These are phyloP conservation scores for Camarhynchus parvulus DNA, from an alignment of 2,113 vertebrate genomes.

Conservation along the genomic window DNA sequence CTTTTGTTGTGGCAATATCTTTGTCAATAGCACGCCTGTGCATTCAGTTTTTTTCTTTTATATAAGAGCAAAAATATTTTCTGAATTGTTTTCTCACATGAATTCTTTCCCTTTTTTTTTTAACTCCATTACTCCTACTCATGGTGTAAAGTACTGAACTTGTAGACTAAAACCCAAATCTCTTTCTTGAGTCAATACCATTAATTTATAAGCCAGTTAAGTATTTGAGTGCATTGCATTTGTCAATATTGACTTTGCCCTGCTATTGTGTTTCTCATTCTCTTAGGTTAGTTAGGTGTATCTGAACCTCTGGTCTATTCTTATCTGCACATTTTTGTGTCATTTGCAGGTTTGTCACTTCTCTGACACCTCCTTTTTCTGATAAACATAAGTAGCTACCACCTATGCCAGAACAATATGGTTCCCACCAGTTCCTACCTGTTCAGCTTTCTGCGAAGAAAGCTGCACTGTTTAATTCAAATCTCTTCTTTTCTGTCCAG, in stretches of 20 bases:
- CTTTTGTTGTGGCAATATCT: slow-evolving; percentile 24
- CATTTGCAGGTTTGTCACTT: not conserved
- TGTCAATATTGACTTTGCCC: slow-evolving; percentile 54
- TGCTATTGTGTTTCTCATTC: slow-evolving; percentile 17
- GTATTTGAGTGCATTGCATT: slow-evolving; percentile 10
- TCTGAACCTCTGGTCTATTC: not conserved
- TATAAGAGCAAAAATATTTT: slow-evolving; percentile 22
- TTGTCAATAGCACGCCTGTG: not conserved
- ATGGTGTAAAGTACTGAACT: not conserved
- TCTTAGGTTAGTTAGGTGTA: not conserved
- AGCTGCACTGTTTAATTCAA: not conserved
- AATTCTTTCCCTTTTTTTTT: not conserved
- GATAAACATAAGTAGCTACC: not conserved
- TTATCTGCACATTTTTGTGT: slow-evolving; percentile 3
- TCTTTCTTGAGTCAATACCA: slow-evolving; percentile 50
- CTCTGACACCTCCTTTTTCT: not conserved
- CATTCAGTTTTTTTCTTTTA: slow-evolving; percentile 8
- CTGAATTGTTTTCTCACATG: not conserved
- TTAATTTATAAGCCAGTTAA: slow-evolving; percentile 34
- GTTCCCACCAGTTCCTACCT: not conserved
- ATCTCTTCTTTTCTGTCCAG: not conserved
- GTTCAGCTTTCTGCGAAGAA: not conserved
- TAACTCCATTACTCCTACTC: not conserved
- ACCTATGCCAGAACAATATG: not conserved
- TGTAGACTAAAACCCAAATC: not conserved